A percentile compares a stretch with the other conserved stretches of the same genome.
Evolutionary conservation across 2,113 vertebrate species (phyloP).

Genomic region (Sakesphorus luctuosus): DNA sequence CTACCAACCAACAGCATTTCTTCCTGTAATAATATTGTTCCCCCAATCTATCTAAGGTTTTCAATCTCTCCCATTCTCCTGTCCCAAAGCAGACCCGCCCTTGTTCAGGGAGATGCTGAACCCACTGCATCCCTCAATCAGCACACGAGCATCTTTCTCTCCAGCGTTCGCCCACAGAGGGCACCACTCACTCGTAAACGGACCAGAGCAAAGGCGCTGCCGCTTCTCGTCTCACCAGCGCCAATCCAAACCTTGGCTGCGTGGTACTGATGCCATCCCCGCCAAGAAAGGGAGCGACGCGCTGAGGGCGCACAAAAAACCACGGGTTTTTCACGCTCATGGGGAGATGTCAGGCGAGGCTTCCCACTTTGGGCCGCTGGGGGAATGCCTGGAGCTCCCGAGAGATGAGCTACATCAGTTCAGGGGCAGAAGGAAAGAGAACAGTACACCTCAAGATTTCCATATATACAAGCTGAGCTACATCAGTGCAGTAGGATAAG

Average conservation of each 20-base stretch:
- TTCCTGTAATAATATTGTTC: not conserved
- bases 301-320: not conserved
- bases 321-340: not conserved
- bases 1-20: not conserved
- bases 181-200: not conserved
- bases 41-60: not conserved
- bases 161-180: not conserved
- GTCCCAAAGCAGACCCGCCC: no score
- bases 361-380: rapidly evolving
- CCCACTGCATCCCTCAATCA: rapidly evolving
- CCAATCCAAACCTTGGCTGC: not conserved
- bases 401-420: not conserved
- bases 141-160: not conserved
- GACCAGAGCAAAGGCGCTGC: not conserved
- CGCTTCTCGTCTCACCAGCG: not conserved
- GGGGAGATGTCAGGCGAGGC: not conserved
- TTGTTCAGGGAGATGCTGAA: no score
- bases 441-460: no score
- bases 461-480: no score
- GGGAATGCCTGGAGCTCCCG: not conserved
- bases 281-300: not conserved
- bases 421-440: not conserved
- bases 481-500: not conserved
- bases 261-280: not conserved
- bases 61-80: not conserved